phyloP scores from a whole-genome alignment of 2,797 vertebrate species.

The Tarsius wallacei region DNA sequence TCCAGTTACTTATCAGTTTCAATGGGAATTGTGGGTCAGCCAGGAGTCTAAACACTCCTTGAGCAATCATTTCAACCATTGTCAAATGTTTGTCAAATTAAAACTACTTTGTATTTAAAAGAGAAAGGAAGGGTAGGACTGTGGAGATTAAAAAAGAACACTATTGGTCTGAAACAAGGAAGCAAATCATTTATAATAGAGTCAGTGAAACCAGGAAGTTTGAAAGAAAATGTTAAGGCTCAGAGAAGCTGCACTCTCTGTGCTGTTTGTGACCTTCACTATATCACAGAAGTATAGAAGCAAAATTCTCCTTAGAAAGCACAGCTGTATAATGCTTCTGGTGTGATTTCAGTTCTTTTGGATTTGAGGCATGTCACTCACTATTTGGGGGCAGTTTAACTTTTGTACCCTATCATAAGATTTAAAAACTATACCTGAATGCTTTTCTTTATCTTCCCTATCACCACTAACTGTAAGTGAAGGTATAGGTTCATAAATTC shows the following conservation, averaged over 20 bases:
- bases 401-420: background rate
- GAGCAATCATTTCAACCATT: background rate
- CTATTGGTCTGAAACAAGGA: slow-evolving; percentile 29
- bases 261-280: background rate
- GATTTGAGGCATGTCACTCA: background rate
- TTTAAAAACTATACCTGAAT: background rate
- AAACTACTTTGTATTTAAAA: background rate
- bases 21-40: background rate
- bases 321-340: background rate
- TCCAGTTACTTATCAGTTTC: background rate
- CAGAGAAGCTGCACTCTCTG: background rate
- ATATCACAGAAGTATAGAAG: background rate
- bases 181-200: background rate
- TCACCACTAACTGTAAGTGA: too few relatives aligned
- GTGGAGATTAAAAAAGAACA: background rate
- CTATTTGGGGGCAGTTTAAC: background rate
- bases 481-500: too few relatives aligned
- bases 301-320: background rate
- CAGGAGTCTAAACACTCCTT: background rate
- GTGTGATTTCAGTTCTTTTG: background rate
- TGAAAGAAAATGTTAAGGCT: background rate
- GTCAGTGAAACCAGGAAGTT: background rate
- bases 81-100: slow-evolving; percentile 24
- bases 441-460: too few relatives aligned
- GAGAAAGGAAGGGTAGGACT: background rate